Conservation (phyloP, 2,888 invertebrate species). For the Frankliniella fusca region DNA sequence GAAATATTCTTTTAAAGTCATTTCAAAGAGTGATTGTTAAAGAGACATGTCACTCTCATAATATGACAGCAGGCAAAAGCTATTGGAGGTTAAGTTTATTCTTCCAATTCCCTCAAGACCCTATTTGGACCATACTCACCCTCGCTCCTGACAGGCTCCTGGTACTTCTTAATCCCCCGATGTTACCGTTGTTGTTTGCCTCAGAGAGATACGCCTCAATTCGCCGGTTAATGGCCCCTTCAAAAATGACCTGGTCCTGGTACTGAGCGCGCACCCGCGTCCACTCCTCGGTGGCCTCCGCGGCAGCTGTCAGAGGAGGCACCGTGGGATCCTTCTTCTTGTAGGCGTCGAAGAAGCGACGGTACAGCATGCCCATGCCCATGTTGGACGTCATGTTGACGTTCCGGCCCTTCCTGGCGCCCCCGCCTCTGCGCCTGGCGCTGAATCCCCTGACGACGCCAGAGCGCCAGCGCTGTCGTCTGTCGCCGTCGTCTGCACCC, state of each 20-base stretch:
- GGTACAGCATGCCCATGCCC: slow-evolving; percentile 5
- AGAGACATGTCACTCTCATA: neutral
- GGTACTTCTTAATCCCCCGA: neutral
- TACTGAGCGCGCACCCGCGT: neutral
- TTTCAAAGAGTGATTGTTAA: too few species aligned
- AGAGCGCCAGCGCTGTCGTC: neutral
- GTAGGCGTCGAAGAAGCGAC: slow-evolving; percentile 10
- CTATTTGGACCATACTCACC: neutral
- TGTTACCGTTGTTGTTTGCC: neutral
- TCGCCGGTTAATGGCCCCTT: neutral
- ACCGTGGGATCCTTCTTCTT: neutral
- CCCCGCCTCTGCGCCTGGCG: neutral
- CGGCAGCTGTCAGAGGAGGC: neutral
- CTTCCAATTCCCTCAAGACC: too few species aligned
- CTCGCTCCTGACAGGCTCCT: neutral
- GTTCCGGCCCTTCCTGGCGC: neutral
- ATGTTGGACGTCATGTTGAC: neutral
- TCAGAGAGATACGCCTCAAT: neutral
- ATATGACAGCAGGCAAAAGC: neutral
- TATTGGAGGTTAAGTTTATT: neutral
- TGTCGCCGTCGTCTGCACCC: neutral
- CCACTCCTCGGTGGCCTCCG: slow-evolving; percentile 11
- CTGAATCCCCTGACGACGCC: neutral
- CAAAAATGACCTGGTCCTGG: neutral
- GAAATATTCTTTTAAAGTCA: too few species aligned